phyloP scores from a whole-genome alignment of 2,888 invertebrate species.

The Brachypterus glaber region DNA sequence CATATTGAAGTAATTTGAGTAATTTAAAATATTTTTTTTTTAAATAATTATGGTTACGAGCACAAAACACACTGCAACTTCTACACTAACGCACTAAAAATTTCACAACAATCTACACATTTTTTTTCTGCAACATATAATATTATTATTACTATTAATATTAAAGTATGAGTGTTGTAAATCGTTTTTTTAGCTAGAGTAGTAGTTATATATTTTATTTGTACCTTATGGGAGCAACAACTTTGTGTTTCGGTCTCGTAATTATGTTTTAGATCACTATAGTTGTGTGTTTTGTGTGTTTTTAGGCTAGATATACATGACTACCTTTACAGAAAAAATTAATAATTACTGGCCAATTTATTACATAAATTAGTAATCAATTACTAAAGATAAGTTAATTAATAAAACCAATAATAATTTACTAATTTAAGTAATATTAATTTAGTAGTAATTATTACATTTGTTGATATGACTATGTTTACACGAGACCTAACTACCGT shows the following conservation, averaged over 20 bases:
- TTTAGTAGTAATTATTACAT: no score
- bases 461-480: no score
- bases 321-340: no score
- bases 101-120: constrained; percentile 10
- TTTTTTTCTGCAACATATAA: constrained; percentile 18
- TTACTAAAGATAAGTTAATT: no score
- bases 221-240: constrained; percentile 48
- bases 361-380: no score
- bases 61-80: constrained; percentile 24
- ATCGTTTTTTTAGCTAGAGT: constrained; percentile 19
- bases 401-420: no score
- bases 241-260: constrained; percentile 28
- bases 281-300: no score
- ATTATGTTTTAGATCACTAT: constrained; percentile 15
- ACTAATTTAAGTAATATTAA: no score
- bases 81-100: constrained; percentile 9
- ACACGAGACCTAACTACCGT: no score
- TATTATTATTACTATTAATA: constrained; percentile 17
- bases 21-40: constrained; percentile 10
- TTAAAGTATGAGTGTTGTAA: constrained; percentile 17
- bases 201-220: constrained; percentile 13
- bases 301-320: no score
- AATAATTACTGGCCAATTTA: no score
- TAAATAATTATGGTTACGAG: constrained; percentile 19
- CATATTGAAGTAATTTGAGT: constrained; percentile 8